Conservation (phyloP, 2,113 vertebrate species). For the Coryphaenoides rupestris region DNA sequence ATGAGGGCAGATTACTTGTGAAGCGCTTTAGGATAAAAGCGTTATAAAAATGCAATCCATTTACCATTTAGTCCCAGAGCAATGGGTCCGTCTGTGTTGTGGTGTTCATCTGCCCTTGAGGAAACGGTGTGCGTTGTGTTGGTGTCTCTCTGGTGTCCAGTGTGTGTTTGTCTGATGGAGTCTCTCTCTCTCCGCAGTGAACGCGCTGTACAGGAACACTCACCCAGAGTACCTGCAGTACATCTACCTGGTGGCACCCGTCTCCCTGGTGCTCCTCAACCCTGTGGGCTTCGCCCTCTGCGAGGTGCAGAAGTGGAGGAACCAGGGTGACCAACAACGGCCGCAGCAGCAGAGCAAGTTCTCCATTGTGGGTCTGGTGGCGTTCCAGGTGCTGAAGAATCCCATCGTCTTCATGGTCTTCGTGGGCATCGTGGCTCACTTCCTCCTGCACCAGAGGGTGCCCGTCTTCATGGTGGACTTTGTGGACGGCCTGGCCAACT, state of each 20-base stretch:
- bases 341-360: conserved; percentile 85
- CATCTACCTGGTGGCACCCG: conserved; percentile 94
- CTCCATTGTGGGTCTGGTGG: conserved; percentile 80
- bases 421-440: conserved; percentile 88
- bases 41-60: too few relatives aligned
- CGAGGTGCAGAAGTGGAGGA: conserved; percentile 93
- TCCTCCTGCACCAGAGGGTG: conserved; percentile 84
- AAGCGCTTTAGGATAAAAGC: too few relatives aligned
- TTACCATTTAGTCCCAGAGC: too few relatives aligned
- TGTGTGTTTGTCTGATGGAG: background rate
- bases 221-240: conserved; percentile 96
- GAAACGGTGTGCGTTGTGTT: too few relatives aligned
- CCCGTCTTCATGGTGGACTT: conserved; percentile 88
- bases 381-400: conserved; percentile 88
- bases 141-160: too few relatives aligned
- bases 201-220: conserved; percentile 90
- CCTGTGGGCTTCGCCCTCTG: conserved; percentile 94
- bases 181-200: conserved; percentile 78
- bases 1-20: too few relatives aligned
- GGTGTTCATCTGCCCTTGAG: background rate
- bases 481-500: conserved; percentile 89
- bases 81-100: background rate
- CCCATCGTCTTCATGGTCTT: conserved; percentile 97
- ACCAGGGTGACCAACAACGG: conserved; percentile 70
- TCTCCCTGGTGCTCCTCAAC: conserved; percentile 95